These are phyloP conservation scores for Catharus ustulatus DNA, from an alignment of 2,797 vertebrate genomes.

Conservation along the genomic window DNA sequence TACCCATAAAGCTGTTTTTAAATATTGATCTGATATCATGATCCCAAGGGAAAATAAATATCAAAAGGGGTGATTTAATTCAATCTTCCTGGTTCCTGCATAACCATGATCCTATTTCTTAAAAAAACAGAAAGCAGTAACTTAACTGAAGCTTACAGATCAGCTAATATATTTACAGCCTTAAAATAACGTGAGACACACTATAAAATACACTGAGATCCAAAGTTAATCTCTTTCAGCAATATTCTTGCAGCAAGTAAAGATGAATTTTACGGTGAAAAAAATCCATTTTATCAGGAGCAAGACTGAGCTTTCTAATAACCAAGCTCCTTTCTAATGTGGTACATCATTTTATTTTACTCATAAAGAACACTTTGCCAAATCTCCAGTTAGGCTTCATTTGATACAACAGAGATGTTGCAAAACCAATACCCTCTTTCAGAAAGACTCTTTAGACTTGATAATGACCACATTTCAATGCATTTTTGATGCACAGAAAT, in stretches of 20 bases:
- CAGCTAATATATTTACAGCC: constrained; percentile 57
- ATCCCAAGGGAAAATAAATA: constrained; percentile 23
- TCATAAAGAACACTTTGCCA: constrained; percentile 29
- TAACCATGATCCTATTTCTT: constrained; percentile 38
- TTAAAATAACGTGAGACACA: constrained; percentile 42
- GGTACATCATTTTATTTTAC: constrained; percentile 32
- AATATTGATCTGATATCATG: constrained; percentile 36
- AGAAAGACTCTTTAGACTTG: background rate
- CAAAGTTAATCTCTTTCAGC: constrained; percentile 59
- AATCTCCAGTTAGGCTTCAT: constrained; percentile 47
- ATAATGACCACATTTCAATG: constrained; percentile 12
- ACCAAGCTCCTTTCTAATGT: constrained; percentile 30
- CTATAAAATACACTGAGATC: constrained; percentile 39
- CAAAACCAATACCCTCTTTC: constrained; percentile 31
- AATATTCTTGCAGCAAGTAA: constrained; percentile 42
- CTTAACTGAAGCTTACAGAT: constrained; percentile 44
- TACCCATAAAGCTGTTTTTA: constrained; percentile 14
- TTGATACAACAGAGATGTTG: constrained; percentile 14
- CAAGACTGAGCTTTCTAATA: constrained; percentile 63
- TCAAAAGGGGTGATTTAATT: constrained; percentile 46
- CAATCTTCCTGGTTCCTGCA: constrained; percentile 30
- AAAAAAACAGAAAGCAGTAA: constrained; percentile 21
- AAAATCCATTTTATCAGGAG: constrained; percentile 61
- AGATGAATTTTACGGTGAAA: constrained; percentile 56
- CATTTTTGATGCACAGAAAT: background rate